phyloP scores from a whole-genome alignment of 2,888 invertebrate species.

The Acutogordius australiensis region DNA sequence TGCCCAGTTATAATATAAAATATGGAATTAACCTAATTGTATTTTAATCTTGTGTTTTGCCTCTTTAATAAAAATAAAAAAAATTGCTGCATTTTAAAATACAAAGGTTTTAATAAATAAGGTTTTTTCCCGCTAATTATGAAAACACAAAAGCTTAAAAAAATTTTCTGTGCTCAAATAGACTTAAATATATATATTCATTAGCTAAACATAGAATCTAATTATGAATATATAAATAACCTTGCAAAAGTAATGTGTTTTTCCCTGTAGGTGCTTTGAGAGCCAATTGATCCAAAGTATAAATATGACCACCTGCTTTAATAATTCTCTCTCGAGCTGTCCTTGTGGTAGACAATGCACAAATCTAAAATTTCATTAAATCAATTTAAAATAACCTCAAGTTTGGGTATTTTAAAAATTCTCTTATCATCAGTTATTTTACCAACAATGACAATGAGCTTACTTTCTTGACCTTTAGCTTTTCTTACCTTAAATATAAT shows the following conservation, averaged over 20 bases:
- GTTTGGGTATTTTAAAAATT: constrained; percentile 58
- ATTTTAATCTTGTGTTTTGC: no score
- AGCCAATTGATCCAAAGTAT: constrained; percentile 91
- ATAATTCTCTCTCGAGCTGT: constrained; percentile 77
- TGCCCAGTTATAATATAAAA: no score
- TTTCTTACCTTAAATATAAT: constrained; percentile 31
- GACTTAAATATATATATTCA: constrained; percentile 6
- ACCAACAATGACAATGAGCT: constrained; percentile 71
- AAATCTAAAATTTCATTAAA: constrained; percentile 30
- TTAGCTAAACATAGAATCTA: neutral
- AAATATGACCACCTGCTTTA: constrained; percentile 71
- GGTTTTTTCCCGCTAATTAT: no score
- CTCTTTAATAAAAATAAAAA: no score
- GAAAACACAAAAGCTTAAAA: no score
- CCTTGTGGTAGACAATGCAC: constrained; percentile 70
- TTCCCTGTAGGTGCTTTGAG: constrained; percentile 65
- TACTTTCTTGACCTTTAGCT: constrained; percentile 56
- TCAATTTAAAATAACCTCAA: constrained; percentile 31
- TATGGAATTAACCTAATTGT: no score
- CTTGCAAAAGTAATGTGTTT: constrained; percentile 73
- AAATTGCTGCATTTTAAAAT: no score
- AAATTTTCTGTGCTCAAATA: no score
- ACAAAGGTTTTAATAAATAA: neutral
- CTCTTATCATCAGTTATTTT: constrained; percentile 76
- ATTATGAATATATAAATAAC: constrained; percentile 21